Evolutionary conservation across 2,797 vertebrate genomes (phyloP).

Genomic region (Falco novaeseelandiae): DNA sequence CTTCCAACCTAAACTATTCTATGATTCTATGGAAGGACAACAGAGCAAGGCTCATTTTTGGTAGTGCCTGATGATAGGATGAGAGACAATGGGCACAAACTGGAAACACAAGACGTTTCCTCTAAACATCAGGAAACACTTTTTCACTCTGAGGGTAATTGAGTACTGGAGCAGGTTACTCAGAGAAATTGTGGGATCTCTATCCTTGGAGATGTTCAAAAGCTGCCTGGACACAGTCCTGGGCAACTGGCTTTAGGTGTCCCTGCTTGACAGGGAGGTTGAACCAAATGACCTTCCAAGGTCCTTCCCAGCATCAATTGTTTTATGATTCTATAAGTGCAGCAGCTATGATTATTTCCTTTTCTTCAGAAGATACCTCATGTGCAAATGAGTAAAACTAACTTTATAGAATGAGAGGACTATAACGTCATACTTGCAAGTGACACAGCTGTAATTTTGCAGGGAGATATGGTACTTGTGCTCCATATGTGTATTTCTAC

Average conservation of each 20-base stretch:
- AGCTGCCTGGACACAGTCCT: too few species aligned
- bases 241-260: accelerated
- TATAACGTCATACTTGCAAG: not conserved
- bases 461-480: not conserved
- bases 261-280: not conserved
- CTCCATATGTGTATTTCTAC: not conserved
- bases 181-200: not conserved
- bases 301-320: not conserved
- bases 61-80: accelerated
- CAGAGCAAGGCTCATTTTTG: not conserved
- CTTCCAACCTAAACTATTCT: too few species aligned
- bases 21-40: not conserved
- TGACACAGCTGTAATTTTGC: not conserved
- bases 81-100: not conserved
- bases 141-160: not conserved
- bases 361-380: not conserved
- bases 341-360: not conserved
- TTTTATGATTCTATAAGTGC: not conserved
- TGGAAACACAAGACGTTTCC: not conserved
- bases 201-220: not conserved
- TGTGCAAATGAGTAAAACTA: not conserved
- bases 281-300: not conserved
- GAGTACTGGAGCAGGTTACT: not conserved
- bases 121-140: not conserved
- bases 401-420: not conserved